Conservation (phyloP, 37 sponge, comb jelly and placozoan species). For the Geodia barretti region DNA sequence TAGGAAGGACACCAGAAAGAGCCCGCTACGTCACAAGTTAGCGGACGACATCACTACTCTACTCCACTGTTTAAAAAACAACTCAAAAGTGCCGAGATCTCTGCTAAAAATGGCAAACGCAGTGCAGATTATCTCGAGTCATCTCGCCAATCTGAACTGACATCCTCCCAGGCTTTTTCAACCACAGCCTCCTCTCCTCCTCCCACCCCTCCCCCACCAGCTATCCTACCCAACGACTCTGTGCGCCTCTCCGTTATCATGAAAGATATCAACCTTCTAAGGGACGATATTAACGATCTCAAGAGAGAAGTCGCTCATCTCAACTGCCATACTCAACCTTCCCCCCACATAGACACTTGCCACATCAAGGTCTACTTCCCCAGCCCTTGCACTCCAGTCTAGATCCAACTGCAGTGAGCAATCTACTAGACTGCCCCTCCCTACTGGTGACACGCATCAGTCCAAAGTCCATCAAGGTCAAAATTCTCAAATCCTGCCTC, state of each 20-base stretch:
- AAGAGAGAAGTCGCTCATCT: neutral
- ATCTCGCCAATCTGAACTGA: neutral
- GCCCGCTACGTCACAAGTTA: neutral
- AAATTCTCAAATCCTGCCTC: neutral
- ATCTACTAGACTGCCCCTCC: neutral
- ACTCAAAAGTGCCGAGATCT: neutral
- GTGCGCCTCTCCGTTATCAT: neutral
- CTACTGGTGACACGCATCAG: neutral
- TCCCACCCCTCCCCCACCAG: neutral
- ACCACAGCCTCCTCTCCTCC: neutral
- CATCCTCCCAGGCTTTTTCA: neutral
- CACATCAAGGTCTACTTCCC: neutral
- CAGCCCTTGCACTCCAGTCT: neutral
- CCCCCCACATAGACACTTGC: neutral
- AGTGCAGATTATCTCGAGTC: neutral
- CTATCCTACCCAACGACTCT: neutral
- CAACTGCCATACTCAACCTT: neutral
- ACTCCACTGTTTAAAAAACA: neutral
- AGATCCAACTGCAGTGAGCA: neutral
- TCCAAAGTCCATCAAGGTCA: neutral
- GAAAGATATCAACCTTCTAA: neutral
- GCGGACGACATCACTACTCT: neutral
- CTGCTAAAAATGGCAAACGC: neutral
- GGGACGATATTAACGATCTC: neutral
- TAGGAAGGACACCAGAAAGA: neutral